Percentiles rank a stretch among this genome's conserved stretches.
phyloP scores from a whole-genome alignment of 2,888 invertebrate genomes.

The Allygus modestus region DNA sequence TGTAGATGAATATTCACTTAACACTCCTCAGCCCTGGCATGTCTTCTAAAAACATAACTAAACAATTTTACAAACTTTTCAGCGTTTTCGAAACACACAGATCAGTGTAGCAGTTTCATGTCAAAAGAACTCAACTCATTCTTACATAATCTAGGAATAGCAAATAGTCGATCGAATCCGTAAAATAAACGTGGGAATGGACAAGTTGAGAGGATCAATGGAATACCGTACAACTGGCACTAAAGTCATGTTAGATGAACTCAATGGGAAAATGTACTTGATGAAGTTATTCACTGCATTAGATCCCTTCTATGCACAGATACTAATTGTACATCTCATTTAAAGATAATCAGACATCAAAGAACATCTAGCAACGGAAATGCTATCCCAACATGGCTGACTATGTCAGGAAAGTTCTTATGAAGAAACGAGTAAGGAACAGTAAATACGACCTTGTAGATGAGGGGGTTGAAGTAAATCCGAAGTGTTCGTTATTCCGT shows the following conservation, averaged over 20 bases:
- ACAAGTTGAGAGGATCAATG: conserved; percentile 36
- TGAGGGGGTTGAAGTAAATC: conserved; percentile 67
- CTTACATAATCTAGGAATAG: not conserved
- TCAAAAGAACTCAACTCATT: conserved; percentile 36
- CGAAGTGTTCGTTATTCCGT: too few relatives aligned
- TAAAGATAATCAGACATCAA: conserved; percentile 10
- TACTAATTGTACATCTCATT: not conserved
- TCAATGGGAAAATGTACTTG: conserved; percentile 57
- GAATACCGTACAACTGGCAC: not conserved
- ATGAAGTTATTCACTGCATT: not conserved
- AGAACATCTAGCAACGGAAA: conserved; percentile 60
- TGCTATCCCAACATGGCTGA: conserved; percentile 64
- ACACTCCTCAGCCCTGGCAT: conserved; percentile 34
- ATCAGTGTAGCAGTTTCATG: not conserved
- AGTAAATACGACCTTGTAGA: conserved; percentile 67
- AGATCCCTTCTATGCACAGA: not conserved
- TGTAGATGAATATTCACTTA: conserved; percentile 65
- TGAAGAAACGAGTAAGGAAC: conserved; percentile 48
- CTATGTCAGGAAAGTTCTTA: conserved; percentile 60
- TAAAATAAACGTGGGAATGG: conserved; percentile 2
- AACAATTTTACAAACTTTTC: conserved; percentile 2
- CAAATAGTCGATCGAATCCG: not conserved
- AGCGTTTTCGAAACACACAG: conserved; percentile 11
- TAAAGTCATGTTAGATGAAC: not conserved
- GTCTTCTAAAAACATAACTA: conserved; percentile 18